These are phyloP conservation scores for Trachelus tabidus DNA, from an alignment of 2,888 invertebrate genomes.

Conservation along the genomic window DNA sequence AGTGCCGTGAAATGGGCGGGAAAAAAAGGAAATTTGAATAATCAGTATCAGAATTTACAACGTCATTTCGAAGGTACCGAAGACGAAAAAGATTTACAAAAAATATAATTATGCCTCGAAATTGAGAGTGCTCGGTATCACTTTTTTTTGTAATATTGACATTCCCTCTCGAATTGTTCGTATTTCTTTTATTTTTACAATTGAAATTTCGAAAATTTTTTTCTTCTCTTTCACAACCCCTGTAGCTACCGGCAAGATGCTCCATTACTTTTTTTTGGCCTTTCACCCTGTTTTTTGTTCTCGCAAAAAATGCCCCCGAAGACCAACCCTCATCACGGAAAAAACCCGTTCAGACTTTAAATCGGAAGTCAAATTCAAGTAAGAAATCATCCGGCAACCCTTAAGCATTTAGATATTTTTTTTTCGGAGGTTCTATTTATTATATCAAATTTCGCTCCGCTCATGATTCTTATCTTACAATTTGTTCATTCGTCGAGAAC, in stretches of 20 bases:
- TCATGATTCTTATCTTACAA: not conserved
- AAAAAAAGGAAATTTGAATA: not conserved
- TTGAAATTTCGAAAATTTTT: not conserved
- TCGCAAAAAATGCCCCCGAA: no score
- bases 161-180: not conserved
- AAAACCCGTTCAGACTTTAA: not conserved
- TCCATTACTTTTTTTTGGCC: not conserved
- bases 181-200: not conserved
- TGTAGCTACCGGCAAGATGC: not conserved
- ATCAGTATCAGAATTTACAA: not conserved
- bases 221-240: not conserved
- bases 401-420: not conserved
- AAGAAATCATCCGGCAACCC: not conserved
- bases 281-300: no score
- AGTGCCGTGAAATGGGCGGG: not conserved
- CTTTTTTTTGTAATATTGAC: not conserved
- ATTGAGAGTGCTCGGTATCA: not conserved
- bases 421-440: not conserved
- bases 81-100: no score
- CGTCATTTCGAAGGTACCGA: not conserved
- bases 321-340: not conserved
- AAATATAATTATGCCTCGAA: not conserved
- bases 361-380: not conserved
- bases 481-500: not conserved
- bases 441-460: not conserved